Evolutionary conservation across 2,113 vertebrate species (phyloP).

Genomic region (Numida meleagris): DNA sequence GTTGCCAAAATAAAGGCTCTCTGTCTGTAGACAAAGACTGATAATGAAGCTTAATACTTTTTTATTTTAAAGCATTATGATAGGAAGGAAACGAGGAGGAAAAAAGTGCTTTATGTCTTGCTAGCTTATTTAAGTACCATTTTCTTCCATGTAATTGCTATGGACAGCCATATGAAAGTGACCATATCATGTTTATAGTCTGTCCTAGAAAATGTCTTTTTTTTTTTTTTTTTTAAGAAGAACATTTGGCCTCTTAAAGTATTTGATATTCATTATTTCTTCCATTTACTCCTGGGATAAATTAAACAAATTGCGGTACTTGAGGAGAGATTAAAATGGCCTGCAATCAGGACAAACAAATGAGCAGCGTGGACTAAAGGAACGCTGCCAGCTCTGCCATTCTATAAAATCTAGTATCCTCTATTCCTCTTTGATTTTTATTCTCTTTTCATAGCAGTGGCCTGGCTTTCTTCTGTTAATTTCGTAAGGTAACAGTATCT

Average conservation of each 20-base stretch:
- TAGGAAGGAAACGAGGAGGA: background rate
- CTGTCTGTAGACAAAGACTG: background rate
- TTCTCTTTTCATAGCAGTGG: background rate
- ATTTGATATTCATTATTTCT: background rate
- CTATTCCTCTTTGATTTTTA: background rate
- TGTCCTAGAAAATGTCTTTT: background rate
- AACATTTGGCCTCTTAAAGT: background rate
- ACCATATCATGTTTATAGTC: background rate
- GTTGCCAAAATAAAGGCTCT: background rate
- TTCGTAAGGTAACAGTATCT: background rate
- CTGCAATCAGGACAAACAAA: background rate
- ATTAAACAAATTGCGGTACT: background rate
- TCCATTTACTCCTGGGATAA: background rate
- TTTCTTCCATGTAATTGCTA: background rate
- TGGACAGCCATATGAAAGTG: background rate
- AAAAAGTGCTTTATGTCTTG: background rate
- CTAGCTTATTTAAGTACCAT: background rate
- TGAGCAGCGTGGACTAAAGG: background rate
- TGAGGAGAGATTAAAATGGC: background rate
- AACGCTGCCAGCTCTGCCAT: background rate
- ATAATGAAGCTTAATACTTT: background rate
- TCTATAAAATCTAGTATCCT: background rate
- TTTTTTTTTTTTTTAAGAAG: background rate
- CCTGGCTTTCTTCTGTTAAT: background rate
- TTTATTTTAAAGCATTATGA: background rate